Base-by-base conservation (phyloP, 2,113 vertebrate species). In the Serilophus lunatus region DNA sequence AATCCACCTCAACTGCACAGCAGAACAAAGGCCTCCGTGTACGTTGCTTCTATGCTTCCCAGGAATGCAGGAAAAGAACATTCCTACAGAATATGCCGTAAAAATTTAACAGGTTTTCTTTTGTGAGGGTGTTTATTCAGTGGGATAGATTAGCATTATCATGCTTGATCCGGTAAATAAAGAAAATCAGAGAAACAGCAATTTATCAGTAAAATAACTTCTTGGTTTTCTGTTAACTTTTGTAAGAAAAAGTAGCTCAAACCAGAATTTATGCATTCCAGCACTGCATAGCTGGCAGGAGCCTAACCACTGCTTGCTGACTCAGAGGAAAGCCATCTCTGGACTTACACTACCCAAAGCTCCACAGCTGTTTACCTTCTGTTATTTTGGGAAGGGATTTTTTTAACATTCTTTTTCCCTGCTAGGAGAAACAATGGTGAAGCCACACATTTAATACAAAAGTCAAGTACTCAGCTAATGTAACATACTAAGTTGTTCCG, bases 291-390 rank as follows among this genome's bases (percentile, higher is more conserved):
- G 81, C 70, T 93, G 86, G 65, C 70, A 87, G 66, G 36, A 96
- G 57, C 36, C 36, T 87, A 82, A 66, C 36, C 49, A 94, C 50
- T 79, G 78, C 74, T 61, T 85, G 75, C 70, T 95, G 86, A 93
- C 88, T 93, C 93, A 94, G 60, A 88, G 69, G 86, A 96, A 96
- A 96, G 56, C 68, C 75, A 93, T 95, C 57, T 47, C 82, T 31
- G 14, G 44, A 49, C 53, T 83, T 71, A 64, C 28, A 29, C 61
- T 83, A 64, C 71, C 79, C 78, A 82, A 87, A 90, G 63, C 56
- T 78, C 85, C 72, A 81, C 65, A 75, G 68, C 13, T 90, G 88
- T 95, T 86, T 92, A 65, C 75, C 53, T 93, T 74, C 79, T 70
- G n/a, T 69, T 77, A 25, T 72, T 50, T 35, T 66, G 20, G 33